These are phyloP conservation scores for Trachelus iudaicus DNA, from an alignment of 2,888 invertebrate species.

Conservation along the genomic window DNA sequence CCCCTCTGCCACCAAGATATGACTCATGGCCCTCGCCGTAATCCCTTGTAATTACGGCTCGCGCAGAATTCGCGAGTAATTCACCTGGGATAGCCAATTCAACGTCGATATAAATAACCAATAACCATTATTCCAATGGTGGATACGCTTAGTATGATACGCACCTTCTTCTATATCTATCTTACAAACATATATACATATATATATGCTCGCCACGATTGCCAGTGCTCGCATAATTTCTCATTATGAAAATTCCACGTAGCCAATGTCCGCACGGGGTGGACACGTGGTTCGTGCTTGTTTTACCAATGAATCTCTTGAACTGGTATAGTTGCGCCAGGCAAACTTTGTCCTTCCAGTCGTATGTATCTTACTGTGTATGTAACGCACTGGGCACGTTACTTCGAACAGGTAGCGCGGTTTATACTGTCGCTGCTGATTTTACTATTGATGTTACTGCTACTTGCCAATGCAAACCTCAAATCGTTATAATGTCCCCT, in stretches of 20 bases:
- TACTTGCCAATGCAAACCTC: neutral
- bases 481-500: neutral
- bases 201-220: conserved; percentile 21
- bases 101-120: conserved; percentile 36
- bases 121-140: conserved; percentile 37
- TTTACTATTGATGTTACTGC: neutral
- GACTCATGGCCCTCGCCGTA: conserved; percentile 14
- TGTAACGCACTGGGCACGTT: neutral
- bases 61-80: conserved; percentile 36
- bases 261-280: neutral
- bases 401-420: neutral
- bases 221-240: conserved; percentile 45
- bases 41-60: conserved; percentile 29
- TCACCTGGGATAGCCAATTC: conserved; percentile 31
- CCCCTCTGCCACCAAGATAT: neutral
- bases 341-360: neutral
- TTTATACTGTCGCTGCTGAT: neutral
- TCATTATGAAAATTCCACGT: conserved; percentile 47
- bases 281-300: neutral
- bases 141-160: neutral
- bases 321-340: neutral
- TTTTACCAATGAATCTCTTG: neutral
- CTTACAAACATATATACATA: neutral
- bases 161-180: neutral
- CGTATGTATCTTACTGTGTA: neutral